These are phyloP conservation scores for Masticophis lateralis DNA, from an alignment of 2,797 vertebrate genomes.

Conservation along the genomic window DNA sequence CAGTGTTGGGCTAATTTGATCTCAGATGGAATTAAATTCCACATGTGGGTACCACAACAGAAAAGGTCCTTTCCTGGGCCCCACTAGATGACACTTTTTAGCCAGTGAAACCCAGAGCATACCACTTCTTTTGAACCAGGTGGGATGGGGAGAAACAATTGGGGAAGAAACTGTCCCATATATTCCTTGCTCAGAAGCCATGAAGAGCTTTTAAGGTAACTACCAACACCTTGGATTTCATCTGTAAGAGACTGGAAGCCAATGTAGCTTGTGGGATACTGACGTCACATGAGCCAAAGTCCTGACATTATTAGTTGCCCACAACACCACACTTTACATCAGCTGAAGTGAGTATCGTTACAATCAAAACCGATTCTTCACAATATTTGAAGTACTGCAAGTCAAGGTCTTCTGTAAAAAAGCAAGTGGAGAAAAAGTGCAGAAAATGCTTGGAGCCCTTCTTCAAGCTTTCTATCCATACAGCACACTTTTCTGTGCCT, in stretches of 20 bases:
- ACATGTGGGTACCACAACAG: not conserved
- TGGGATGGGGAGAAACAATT: not conserved
- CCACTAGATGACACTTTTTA: not conserved
- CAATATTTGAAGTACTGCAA: not conserved
- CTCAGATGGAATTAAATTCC: not conserved
- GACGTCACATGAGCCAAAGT: not conserved
- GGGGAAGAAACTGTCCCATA: not conserved
- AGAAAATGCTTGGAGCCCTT: not conserved
- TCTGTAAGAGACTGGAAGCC: not conserved
- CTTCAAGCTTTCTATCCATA: not conserved
- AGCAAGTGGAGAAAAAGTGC: not conserved
- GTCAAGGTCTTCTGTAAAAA: not conserved
- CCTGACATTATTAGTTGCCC: not conserved
- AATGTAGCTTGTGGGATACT: not conserved
- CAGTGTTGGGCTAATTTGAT: not conserved
- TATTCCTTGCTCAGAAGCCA: not conserved
- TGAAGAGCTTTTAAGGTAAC: not conserved
- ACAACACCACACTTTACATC: not conserved
- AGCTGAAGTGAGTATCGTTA: not conserved
- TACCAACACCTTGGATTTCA: not conserved
- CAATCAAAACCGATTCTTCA: not conserved
- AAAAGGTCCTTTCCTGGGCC: not conserved
- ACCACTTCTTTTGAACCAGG: not conserved
- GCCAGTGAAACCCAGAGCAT: not conserved
- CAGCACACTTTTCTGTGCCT: not conserved